phyloP scores from a whole-genome alignment of 2,797 vertebrate genomes.

The Acipenser transmontanus region DNA sequence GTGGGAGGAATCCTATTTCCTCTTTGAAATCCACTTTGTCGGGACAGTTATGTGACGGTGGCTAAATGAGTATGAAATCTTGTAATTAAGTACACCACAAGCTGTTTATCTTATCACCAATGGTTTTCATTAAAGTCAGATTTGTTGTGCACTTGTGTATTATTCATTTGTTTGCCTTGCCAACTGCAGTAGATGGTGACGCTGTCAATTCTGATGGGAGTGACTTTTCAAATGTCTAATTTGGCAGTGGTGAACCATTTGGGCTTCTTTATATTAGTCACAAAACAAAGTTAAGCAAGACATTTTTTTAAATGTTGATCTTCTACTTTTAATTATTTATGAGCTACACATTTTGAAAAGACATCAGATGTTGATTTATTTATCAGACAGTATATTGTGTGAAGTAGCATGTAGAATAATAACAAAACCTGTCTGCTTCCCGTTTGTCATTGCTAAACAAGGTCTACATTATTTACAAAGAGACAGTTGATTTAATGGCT shows the following conservation, averaged over 20 bases:
- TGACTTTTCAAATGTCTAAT: conserved; percentile 10
- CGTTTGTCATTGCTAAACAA: too few relatives aligned
- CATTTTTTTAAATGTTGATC: too few relatives aligned
- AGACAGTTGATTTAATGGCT: too few relatives aligned
- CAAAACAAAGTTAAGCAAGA: too few relatives aligned
- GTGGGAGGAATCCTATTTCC: conserved; percentile 58
- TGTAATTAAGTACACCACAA: conserved; percentile 73
- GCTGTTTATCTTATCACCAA: conserved; percentile 64
- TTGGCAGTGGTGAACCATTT: conserved; percentile 12
- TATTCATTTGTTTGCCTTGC: conserved; percentile 15
- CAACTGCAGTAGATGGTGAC: conserved; percentile 17
- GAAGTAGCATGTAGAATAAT: too few relatives aligned
- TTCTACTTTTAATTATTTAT: too few relatives aligned
- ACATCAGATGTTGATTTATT: too few relatives aligned
- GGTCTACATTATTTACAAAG: too few relatives aligned
- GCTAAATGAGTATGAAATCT: conserved; percentile 72
- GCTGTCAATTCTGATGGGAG: conserved; percentile 16
- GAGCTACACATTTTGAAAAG: too few relatives aligned
- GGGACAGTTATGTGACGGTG: conserved; percentile 56
- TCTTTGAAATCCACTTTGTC: conserved; percentile 66
- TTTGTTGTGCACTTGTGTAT: conserved; percentile 48
- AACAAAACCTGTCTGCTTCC: too few relatives aligned
- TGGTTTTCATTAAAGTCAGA: conserved; percentile 52
- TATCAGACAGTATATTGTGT: too few relatives aligned
- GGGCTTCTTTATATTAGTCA: conserved; percentile 17